Conservation (phyloP, 1,140 invertebrate species). For the Oreohelix idahoensis region DNA sequence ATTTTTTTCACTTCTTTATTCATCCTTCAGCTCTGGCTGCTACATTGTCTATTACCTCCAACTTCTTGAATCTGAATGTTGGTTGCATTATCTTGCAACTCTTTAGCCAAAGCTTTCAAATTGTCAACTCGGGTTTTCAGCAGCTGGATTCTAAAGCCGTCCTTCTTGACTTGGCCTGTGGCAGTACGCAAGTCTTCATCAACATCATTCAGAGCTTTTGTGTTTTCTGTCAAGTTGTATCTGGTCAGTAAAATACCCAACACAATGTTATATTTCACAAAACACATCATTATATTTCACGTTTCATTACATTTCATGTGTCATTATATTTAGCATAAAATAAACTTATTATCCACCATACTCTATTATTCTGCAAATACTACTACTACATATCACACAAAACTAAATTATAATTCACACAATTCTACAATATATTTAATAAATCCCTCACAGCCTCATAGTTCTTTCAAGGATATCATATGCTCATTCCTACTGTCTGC, state of each 20-base stretch:
- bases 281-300: background rate
- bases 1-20: too few species aligned
- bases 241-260: constrained; percentile 54
- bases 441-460: too few species aligned
- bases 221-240: constrained; percentile 74
- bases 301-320: too few species aligned
- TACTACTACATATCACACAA: too few species aligned
- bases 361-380: too few species aligned
- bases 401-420: too few species aligned
- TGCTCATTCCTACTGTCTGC: too few species aligned
- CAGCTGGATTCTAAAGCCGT: constrained; percentile 83
- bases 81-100: constrained; percentile 89
- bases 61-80: constrained; percentile 94
- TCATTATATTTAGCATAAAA: too few species aligned
- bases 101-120: constrained; percentile 82
- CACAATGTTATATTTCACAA: background rate
- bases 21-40: too few species aligned
- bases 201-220: constrained; percentile 77
- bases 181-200: constrained; percentile 82
- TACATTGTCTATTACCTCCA: constrained; percentile 80
- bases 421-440: too few species aligned
- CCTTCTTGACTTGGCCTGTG: constrained; percentile 84
- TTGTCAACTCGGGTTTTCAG: constrained; percentile 82
- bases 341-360: too few species aligned
- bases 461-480: too few species aligned